Base-by-base conservation (phyloP, 2,797 vertebrate species). In the Simalia tracyae region DNA sequence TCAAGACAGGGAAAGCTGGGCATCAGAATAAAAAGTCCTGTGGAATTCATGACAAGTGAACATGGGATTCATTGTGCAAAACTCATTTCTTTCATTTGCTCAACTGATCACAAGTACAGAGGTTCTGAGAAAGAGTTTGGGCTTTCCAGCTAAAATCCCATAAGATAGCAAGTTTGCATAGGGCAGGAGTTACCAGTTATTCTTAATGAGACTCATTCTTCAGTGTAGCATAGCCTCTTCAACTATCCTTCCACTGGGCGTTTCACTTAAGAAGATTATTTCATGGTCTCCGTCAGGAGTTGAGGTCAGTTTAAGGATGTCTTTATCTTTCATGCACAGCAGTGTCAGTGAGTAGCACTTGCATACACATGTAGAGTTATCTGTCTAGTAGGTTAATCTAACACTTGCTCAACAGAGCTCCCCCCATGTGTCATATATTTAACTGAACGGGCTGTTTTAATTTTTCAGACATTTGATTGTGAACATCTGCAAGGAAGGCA, bases 221-320 rank as follows among this genome's bases (percentile, higher is more conserved):
- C 88, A 64, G 19, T 59, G 59, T 85, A 90, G 15, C n/a, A 36
- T 66, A 87, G 31, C 36, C 68, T 81, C 90, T 89, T 87, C 88
- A 90, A 90, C 91, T 87, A 93, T 93, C 68, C 68, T 68, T 90
- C 60, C 28, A 64, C 31, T 17, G 46, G 36, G 17, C 84, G 61
- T 46, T 91, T 92, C 93, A 54, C 89, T 90, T 92, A 93, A 88
- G 68, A 93, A 88, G 68, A 90, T 87, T 93, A 90, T 87, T 60
- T 93, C 60, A 66, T 42, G 7, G 60, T 31, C 42, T 81, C 42
- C 76, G 24, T 46, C 42, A 46, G 42, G 19, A 81, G 72, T 46
- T 81, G 72, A 81, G 42, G 76, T 81, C 76, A 46, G 9, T 46
- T 81, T 81, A 81, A 81, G 76, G 36, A 81, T 46, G 9, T 11